These are phyloP conservation scores for Acrossocheilus fasciatus DNA, from an alignment of 2,797 vertebrate genomes.

Conservation along the genomic window DNA sequence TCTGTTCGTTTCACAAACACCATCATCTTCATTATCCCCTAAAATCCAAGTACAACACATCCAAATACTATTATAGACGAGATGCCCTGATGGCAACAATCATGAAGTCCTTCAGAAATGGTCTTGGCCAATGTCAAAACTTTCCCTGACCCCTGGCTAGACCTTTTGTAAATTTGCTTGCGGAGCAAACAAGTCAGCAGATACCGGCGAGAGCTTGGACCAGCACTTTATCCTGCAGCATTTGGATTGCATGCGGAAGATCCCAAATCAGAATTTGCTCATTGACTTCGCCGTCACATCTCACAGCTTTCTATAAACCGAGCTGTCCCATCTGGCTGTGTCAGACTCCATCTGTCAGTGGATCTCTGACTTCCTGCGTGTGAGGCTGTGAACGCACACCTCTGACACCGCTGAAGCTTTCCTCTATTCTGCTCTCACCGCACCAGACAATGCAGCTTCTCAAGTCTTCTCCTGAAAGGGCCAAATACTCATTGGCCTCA, in stretches of 20 bases:
- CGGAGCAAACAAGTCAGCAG: conserved; percentile 21
- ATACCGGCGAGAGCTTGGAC: background rate
- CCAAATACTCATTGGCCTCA: conserved; percentile 1
- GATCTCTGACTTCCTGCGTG: background rate
- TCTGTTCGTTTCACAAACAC: background rate
- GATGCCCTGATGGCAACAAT: background rate
- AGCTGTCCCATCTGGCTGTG: conserved; percentile 1
- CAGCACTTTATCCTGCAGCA: background rate
- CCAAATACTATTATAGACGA: background rate
- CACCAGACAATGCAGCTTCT: background rate
- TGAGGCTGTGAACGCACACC: conserved; percentile 12
- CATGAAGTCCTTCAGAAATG: background rate
- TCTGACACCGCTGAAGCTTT: background rate
- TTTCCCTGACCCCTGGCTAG: background rate
- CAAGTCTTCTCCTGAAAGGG: background rate
- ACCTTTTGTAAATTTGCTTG: background rate
- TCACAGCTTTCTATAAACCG: background rate
- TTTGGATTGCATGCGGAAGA: background rate
- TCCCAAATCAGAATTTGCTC: conserved; percentile 9
- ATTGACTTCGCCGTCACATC: background rate
- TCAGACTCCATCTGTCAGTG: conserved; percentile 29
- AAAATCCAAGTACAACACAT: background rate
- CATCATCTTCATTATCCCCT: background rate
- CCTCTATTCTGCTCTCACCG: background rate
- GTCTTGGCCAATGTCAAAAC: background rate